Conservation (phyloP, 2,888 invertebrate species). For the Pyrocoelia pectoralis region DNA sequence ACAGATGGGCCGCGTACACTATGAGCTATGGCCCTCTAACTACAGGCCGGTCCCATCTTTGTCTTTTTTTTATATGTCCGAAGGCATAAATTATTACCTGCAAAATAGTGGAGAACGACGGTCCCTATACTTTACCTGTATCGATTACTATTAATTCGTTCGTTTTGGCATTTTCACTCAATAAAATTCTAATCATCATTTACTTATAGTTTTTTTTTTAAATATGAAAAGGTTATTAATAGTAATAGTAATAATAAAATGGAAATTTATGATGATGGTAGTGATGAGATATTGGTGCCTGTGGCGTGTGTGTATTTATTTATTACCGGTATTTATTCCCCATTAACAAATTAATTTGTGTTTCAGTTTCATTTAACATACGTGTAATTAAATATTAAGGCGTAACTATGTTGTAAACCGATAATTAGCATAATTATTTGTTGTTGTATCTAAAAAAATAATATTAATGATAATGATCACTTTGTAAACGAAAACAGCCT, state of each 20-base stretch:
- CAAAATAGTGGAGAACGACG: conserved; percentile 19
- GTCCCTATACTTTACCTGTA: conserved; percentile 17
- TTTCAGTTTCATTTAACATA: conserved; percentile 3
- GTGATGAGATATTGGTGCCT: conserved; percentile 13
- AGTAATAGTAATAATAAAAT: conserved; percentile 14
- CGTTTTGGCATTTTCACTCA: neutral
- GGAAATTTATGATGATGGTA: conserved; percentile 16
- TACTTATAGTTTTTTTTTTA: neutral
- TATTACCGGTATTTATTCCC: conserved; percentile 6
- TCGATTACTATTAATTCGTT: conserved; percentile 14
- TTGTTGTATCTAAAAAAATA: too few relatives aligned
- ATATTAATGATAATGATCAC: neutral
- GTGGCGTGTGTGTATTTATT: conserved; percentile 2
- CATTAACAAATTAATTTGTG: conserved; percentile 13
- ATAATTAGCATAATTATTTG: neutral
- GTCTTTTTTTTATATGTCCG: conserved; percentile 26
- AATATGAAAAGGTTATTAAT: neutral
- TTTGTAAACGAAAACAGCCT: neutral
- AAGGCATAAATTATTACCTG: conserved; percentile 43
- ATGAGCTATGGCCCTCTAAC: conserved; percentile 49
- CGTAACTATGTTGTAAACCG: neutral
- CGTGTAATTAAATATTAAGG: neutral
- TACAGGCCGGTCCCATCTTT: conserved; percentile 39
- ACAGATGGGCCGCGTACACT: conserved; percentile 40
- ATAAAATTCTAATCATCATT: conserved; percentile 4